A percentile compares a stretch with the other conserved stretches of the same genome.
Evolutionary conservation across 30 jellyfish, hydroid and myxozoan genomes (phyloP).

Genomic region (Sanderia malayensis): DNA sequence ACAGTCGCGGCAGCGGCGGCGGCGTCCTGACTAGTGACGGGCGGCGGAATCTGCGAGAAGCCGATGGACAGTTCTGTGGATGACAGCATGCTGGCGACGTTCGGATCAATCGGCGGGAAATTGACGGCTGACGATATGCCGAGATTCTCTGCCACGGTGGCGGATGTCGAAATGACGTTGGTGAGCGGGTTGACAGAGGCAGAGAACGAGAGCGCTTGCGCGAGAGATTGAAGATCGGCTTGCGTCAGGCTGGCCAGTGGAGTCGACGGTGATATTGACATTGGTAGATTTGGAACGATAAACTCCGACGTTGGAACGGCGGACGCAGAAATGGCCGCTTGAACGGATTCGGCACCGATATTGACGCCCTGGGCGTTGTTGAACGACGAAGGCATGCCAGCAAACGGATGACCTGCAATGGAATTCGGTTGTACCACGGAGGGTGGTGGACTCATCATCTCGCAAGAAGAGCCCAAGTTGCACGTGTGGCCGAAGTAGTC

Average conservation of each 20-base stretch:
- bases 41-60: slow-evolving; percentile 54
- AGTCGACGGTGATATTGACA: slow-evolving; percentile 73
- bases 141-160: slow-evolving; percentile 89
- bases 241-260: slow-evolving; percentile 93
- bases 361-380: slow-evolving; percentile 53
- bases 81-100: slow-evolving; percentile 72
- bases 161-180: slow-evolving; percentile 56
- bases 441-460: slow-evolving; percentile 71
- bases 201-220: slow-evolving; percentile 92
- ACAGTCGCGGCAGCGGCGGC: slow-evolving; percentile 65
- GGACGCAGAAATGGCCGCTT: slow-evolving; percentile 39
- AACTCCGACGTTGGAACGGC: no score
- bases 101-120: slow-evolving; percentile 92
- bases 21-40: slow-evolving; percentile 37
- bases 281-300: slow-evolving; percentile 77
- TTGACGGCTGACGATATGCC: slow-evolving; percentile 86
- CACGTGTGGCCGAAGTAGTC: slow-evolving; percentile 79
- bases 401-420: slow-evolving; percentile 57
- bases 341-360: slow-evolving; percentile 48
- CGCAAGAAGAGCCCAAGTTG: slow-evolving; percentile 55
- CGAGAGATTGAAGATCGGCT: slow-evolving; percentile 95
- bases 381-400: slow-evolving; percentile 45
- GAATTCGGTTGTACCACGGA: slow-evolving; percentile 90
- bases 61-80: slow-evolving; percentile 67
- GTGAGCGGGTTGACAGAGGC: slow-evolving; percentile 77